phyloP scores from a whole-genome alignment of 2,888 invertebrate species.

The Perizoma flavofasciatum region DNA sequence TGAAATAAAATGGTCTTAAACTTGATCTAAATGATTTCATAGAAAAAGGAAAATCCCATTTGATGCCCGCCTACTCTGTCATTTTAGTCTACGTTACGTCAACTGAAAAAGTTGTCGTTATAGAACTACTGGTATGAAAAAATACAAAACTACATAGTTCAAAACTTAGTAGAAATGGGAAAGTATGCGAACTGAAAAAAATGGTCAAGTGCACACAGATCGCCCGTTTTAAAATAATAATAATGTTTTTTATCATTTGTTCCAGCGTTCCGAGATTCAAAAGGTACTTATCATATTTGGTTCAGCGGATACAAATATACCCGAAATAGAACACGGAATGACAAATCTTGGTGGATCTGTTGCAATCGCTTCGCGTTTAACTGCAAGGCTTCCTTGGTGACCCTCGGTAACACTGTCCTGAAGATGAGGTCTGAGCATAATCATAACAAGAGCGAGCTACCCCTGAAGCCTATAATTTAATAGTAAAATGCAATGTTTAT shows the following conservation, averaged over 20 bases:
- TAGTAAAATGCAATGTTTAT: no score
- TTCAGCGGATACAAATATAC: constrained; percentile 25
- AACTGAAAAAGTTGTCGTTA: no score
- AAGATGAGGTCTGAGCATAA: constrained; percentile 23
- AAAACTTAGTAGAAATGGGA: no score
- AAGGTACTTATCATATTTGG: constrained; percentile 22
- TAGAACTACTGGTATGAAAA: no score
- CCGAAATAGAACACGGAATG: constrained; percentile 13
- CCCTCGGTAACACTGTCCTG: constrained; percentile 6
- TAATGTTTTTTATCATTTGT: neutral
- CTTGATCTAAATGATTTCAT: no score
- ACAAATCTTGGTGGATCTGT: constrained; percentile 29
- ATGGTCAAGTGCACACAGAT: neutral
- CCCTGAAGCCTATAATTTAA: constrained; percentile 13
- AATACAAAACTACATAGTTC: no score
- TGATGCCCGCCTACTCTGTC: no score
- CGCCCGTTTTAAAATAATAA: constrained; percentile 1
- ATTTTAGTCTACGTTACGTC: no score
- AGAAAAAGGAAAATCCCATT: no score
- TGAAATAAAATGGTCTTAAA: no score
- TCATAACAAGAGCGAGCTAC: constrained; percentile 22
- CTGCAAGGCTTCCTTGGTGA: constrained; percentile 27
- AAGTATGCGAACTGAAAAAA: no score
- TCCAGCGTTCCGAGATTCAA: constrained; percentile 27
- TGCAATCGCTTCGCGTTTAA: constrained; percentile 22